phyloP scores from a whole-genome alignment of 2,888 invertebrate genomes.

The Platypus cylindrus region DNA sequence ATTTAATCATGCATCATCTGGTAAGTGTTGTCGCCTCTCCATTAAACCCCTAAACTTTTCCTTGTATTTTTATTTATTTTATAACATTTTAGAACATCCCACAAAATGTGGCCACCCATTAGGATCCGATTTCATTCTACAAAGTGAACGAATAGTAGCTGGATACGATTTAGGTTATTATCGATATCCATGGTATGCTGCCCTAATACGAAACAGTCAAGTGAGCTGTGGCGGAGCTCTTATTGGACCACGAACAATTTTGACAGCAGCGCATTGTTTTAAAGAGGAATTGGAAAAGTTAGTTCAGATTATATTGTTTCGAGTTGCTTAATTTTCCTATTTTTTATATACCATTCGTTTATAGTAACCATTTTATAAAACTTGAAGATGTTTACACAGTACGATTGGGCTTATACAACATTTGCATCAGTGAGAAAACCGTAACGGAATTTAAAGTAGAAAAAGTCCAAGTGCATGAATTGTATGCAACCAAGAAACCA shows the following conservation, averaged over 20 bases:
- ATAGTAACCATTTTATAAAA: slow-evolving; percentile 16
- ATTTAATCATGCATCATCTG: too few species aligned
- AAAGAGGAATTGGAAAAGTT: slow-evolving; percentile 22
- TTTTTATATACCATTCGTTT: too few species aligned
- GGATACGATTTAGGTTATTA: slow-evolving; percentile 33
- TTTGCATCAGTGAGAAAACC: slow-evolving; percentile 26
- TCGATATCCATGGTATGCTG: slow-evolving; percentile 33
- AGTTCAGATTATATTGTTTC: too few species aligned
- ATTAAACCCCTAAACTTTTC: not conserved
- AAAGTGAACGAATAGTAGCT: slow-evolving; percentile 28
- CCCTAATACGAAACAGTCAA: slow-evolving; percentile 21
- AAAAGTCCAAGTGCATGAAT: slow-evolving; percentile 30
- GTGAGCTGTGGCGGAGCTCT: slow-evolving; percentile 30
- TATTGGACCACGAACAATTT: slow-evolving; percentile 26
- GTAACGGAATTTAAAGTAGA: slow-evolving; percentile 22
- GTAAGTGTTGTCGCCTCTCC: too few species aligned
- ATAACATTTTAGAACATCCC: slow-evolving; percentile 10
- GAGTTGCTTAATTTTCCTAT: too few species aligned
- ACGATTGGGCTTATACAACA: slow-evolving; percentile 30
- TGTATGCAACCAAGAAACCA: slow-evolving; percentile 26
- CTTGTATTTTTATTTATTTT: not conserved
- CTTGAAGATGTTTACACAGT: slow-evolving; percentile 27
- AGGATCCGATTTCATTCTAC: slow-evolving; percentile 16
- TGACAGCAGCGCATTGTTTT: slow-evolving; percentile 35
- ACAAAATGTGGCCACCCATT: slow-evolving; percentile 26